Percentiles rank a stretch among this genome's conserved stretches.
Evolutionary conservation across 1,140 invertebrate species (phyloP).

Genomic region (Pseudomyrmex gracilis): DNA sequence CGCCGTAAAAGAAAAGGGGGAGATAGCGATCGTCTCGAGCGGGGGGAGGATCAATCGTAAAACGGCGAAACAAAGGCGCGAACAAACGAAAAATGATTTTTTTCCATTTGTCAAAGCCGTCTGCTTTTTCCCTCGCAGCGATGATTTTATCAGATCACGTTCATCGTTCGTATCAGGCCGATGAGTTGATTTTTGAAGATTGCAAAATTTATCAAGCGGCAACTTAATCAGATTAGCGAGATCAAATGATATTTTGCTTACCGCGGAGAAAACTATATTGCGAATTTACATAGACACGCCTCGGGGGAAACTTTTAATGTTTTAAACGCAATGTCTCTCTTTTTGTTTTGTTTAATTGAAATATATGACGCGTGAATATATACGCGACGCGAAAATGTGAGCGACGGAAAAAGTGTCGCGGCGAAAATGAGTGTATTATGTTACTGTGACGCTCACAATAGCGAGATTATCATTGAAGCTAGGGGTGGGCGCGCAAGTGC

Average conservation of each 20-base stretch:
- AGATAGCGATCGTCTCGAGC: slow-evolving; percentile 45
- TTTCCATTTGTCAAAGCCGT: slow-evolving; percentile 22
- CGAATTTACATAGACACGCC: neutral
- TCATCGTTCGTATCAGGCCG: neutral
- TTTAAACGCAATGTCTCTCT: slow-evolving; percentile 9
- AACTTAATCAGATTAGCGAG: too few relatives aligned
- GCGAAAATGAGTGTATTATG: slow-evolving; percentile 12
- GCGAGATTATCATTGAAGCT: slow-evolving; percentile 25
- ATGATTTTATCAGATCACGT: slow-evolving; percentile 26
- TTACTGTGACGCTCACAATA: slow-evolving; percentile 18
- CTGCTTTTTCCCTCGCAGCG: neutral
- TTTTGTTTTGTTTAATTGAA: neutral
- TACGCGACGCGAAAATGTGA: slow-evolving; percentile 5
- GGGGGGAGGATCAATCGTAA: slow-evolving; percentile 29
- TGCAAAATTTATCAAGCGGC: too few relatives aligned
- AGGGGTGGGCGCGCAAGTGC: neutral
- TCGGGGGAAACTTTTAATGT: slow-evolving; percentile 44
- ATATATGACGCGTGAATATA: neutral
- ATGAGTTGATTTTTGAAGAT: neutral
- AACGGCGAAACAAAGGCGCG: neutral
- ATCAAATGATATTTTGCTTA: too few relatives aligned
- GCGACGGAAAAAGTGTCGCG: neutral
- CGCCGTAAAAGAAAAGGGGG: slow-evolving; percentile 36
- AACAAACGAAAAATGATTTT: slow-evolving; percentile 50
- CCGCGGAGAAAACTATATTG: neutral